A percentile compares a stretch with the other conserved stretches of the same genome.
Evolutionary conservation across 2,888 invertebrate genomes (phyloP).

Genomic region (Reticulitermes lucifugus): DNA sequence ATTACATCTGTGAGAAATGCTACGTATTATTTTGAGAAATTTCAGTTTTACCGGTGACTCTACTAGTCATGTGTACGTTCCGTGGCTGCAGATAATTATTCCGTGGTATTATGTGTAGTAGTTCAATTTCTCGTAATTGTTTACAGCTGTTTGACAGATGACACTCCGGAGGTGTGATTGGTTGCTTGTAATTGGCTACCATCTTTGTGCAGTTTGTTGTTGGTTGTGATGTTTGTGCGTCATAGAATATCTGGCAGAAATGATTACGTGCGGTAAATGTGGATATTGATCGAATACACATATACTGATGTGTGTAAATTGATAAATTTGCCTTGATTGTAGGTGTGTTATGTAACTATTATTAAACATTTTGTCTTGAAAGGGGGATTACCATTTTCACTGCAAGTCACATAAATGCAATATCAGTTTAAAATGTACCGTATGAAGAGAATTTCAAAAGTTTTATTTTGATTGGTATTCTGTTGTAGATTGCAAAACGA

Average conservation of each 20-base stretch:
- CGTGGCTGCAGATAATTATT: too few relatives aligned
- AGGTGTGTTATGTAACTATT: not conserved
- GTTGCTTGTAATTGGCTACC: slow-evolving; percentile 20
- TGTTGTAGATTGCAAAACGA: slow-evolving; percentile 60
- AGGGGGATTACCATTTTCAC: not conserved
- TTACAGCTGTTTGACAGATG: slow-evolving; percentile 38
- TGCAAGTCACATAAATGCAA: not conserved
- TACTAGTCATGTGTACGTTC: too few relatives aligned
- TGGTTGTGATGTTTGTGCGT: slow-evolving; percentile 33
- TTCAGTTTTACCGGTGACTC: too few relatives aligned
- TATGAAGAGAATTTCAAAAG: too few relatives aligned
- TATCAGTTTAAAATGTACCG: not conserved
- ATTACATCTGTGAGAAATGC: too few relatives aligned
- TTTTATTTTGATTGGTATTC: not conserved
- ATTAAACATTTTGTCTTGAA: not conserved
- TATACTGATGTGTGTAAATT: slow-evolving; percentile 8
- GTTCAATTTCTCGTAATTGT: slow-evolving; percentile 16
- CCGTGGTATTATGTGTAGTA: not conserved
- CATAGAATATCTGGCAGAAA: slow-evolving; percentile 30
- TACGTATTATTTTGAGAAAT: too few relatives aligned
- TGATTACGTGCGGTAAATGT: slow-evolving; percentile 17
- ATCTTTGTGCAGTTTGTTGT: slow-evolving; percentile 42
- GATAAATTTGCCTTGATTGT: not conserved
- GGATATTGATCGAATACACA: not conserved
- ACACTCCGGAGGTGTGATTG: slow-evolving; percentile 14